These are phyloP conservation scores for Lithobates sylvaticus DNA, from an alignment of 2,797 vertebrate genomes.

Conservation along the genomic window DNA sequence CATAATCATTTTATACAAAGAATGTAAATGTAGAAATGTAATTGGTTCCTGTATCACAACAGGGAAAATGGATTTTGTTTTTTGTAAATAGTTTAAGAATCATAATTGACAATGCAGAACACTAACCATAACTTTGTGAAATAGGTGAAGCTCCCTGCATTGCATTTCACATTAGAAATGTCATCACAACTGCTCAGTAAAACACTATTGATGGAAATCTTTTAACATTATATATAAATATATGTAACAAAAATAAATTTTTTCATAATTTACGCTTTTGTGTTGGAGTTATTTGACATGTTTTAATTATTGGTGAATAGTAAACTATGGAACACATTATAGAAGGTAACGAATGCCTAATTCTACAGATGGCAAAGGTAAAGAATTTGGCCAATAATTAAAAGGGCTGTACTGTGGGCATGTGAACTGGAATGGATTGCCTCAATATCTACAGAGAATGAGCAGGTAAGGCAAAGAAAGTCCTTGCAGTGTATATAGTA, in stretches of 20 bases:
- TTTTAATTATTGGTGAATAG: no score
- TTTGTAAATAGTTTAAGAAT: conserved; percentile 72
- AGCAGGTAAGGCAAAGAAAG: no score
- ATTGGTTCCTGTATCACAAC: conserved; percentile 69
- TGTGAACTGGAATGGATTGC: no score
- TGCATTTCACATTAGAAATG: conserved; percentile 71
- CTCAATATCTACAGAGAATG: no score
- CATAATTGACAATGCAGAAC: conserved; percentile 69
- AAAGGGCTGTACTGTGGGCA: no score
- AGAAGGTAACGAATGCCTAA: no score
- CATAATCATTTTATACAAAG: conserved; percentile 74
- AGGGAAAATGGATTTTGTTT: conserved; percentile 63
- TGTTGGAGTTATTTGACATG: neutral
- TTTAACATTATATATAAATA: conserved; percentile 73
- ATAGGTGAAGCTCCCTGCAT: conserved; percentile 70
- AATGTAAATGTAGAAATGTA: conserved; percentile 75
- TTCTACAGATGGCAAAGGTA: no score
- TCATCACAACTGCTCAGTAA: conserved; percentile 72
- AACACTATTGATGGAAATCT: conserved; percentile 76
- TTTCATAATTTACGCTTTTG: conserved; percentile 72
- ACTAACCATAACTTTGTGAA: conserved; percentile 72
- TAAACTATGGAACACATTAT: no score
- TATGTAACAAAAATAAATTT: conserved; percentile 78
- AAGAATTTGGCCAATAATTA: no score
- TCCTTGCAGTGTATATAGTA: no score